Evolutionary conservation across 2,888 invertebrate genomes (phyloP), one percentile per base, ranked within the genome.

Genomic region (Synanthedon tipuliformis): DNA sequence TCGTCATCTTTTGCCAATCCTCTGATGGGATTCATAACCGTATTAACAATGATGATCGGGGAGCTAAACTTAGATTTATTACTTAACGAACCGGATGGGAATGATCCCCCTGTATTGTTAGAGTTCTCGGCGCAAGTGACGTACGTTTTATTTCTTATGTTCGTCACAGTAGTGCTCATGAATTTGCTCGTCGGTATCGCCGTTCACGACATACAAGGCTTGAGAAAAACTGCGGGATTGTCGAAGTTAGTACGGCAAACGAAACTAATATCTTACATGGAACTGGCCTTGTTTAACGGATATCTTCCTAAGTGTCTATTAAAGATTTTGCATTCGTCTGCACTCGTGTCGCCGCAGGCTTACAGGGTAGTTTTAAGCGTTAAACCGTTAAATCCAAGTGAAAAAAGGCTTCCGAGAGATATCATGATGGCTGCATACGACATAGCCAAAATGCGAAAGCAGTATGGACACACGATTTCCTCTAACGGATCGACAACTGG

Each of bases 1-100:
- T 93, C 93, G 0, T 92, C 93, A 12, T 92, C 93, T 0, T 95
- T 95, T 69, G 92, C 93, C 11, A 94, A 94, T 77, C 95, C 95
- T 0, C 93, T 95, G 61, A 94, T 94, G 79, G 94, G 94, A 8
- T 90, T 95, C 57, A 94, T 95, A 55, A 94, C 95, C 2, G 94
- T 95, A 4, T 75, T 95, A 55, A 95, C 94, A 0, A 95, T 95
- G 95, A 95, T 95, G 95, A 95, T 94, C 7, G 95, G 95, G 0
- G 95, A 95, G 74, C 82, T 95, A 62, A 94, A 93, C 71, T 88
- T 95, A 57, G 93, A 94, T 69, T 86, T 94, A 53, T 75, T 94
- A 50, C 89, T 94, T 51, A 92, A 93, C 63, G 92, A 93, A 68
- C 90, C 91, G n/a, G 92, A 92, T 64, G 93, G 92, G 4, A 92